Evolutionary conservation across 2,888 invertebrate species (phyloP), one percentile per base, ranked within the genome.

Genomic region (Drosophila nigricruria): DNA sequence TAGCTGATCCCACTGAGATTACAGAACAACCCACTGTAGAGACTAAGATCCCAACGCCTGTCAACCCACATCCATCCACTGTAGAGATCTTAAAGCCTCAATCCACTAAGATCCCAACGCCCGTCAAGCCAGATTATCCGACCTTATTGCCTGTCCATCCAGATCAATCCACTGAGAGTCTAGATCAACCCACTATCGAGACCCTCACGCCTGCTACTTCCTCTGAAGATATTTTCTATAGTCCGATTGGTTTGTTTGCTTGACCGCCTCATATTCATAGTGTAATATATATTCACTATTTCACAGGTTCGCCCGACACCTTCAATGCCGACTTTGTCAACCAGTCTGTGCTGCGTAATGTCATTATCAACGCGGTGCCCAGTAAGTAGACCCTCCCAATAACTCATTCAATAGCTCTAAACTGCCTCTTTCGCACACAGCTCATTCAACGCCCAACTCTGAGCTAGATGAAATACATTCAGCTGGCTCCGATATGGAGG

Each of bases 171-270:
- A 42, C 30, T 30, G 77, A 86, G 65, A 85, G 72, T 54, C 61
- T 86, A 36, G 58, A 58, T 45, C 58, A 27, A n/a, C 25, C 56
- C 36, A 56, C 42, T 34, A 45, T 58, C 10, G 77, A 88, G 63
- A 85, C 76, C 57, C 64, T 89, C 36, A 88, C 89, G 69, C 90
- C 91, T 53, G 91, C 91, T 56, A 90, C 91, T 49, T 92, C 92
- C 70, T 81, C 91, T 65, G 92, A 92, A 81, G 92, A 92, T 73
- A 79, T 91, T 40, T 92, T 90, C 80, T 92, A 90, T 82, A 92
- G 92, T 88, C 92, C 92, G 74, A 89, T 92, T 74, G 92, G 92
- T 92, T 89, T 77, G 92, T 92, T 71, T 27, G 16, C 18, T 1
- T 18, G 5, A 23, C 30, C 5, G 14, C 16, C n/a, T 18, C 3